phyloP scores from a whole-genome alignment of 1,140 invertebrate species.

The Polypedilum pembai region DNA sequence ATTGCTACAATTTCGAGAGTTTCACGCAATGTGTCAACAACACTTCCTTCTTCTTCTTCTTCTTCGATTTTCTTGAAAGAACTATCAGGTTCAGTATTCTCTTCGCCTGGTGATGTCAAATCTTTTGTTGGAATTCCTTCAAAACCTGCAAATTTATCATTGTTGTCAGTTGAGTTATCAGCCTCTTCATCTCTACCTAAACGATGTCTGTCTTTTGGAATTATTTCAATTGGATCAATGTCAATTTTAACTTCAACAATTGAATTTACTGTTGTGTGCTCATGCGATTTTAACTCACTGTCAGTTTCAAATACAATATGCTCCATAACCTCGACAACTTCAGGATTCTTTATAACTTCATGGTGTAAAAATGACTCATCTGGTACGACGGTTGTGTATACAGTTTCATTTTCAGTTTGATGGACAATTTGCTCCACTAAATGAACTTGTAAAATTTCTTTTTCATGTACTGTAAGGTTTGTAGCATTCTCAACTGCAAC shows the following conservation, averaged over 20 bases:
- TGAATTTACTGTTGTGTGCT: neutral
- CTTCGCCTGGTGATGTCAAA: neutral
- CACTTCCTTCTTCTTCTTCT: neutral
- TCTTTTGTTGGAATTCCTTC: neutral
- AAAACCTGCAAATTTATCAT: slow-evolving; percentile 18
- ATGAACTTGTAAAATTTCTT: slow-evolving; percentile 8
- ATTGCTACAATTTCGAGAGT: neutral
- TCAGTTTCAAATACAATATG: neutral
- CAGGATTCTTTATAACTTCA: neutral
- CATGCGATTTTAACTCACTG: neutral
- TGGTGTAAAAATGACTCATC: neutral
- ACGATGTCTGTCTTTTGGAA: slow-evolving; percentile 24
- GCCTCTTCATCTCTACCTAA: neutral
- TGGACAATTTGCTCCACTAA: neutral
- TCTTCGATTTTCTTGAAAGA: neutral
- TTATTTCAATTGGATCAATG: slow-evolving; percentile 18
- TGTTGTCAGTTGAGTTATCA: neutral
- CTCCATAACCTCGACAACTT: neutral
- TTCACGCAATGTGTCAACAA: neutral
- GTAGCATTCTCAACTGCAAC: neutral
- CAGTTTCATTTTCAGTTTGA: neutral
- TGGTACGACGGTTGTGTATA: neutral
- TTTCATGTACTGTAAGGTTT: neutral
- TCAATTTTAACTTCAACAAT: neutral
- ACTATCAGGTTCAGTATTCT: neutral